Evolutionary conservation across 30 jellyfish, hydroid and myxozoan species (phyloP), one percentile per base, ranked within the genome.

Genomic region (Aurelia aurita complex sp. Pacific): DNA sequence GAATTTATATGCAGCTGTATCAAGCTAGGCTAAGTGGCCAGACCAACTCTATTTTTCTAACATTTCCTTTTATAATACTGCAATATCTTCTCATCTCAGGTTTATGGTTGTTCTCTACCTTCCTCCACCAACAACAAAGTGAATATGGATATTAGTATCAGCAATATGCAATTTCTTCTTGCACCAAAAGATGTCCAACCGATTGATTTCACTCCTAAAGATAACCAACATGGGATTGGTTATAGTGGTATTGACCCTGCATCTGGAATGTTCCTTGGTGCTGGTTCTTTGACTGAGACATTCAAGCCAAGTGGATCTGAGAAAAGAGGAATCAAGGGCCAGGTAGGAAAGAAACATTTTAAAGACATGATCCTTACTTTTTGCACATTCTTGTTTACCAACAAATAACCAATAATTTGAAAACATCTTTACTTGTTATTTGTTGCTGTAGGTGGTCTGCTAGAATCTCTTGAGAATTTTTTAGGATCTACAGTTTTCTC

Each of bases 131-230:
- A 13, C 43, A 55, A 57, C 18, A 46, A 46, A 5, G 76, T 51
- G 17, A 79, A 69, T 52, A 51, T 18, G 8, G 77, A 70, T 53
- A 19, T 87, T 7, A 72, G 79, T 53, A 33, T 43, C 9, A 35
- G 63, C 59, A 62, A 33, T 60, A 60, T 87, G 72, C 61, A 61
- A 43, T 10, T 63, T 34, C 74, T 78, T 32, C 95, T 96, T 32
- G 98, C 98, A 18, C 99, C 99, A 32, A 91, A 96, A 85, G 99
- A 91, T 88, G 89, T 87, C 62, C 93, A 80, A 69, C 97, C 96
- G 1, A 89, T 86, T 12, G 54, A 73, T 33, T 92, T 92, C 74
- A 65, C 82, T n/a, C 95, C 92, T 23, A 90, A 91, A 76, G 94
- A 95, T 70, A 96, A 96, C 65, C 59, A 59, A 3, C 98, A 96